Evolutionary conservation across 2,888 invertebrate species (phyloP).

Genomic region (Neuroscelio doddi): DNA sequence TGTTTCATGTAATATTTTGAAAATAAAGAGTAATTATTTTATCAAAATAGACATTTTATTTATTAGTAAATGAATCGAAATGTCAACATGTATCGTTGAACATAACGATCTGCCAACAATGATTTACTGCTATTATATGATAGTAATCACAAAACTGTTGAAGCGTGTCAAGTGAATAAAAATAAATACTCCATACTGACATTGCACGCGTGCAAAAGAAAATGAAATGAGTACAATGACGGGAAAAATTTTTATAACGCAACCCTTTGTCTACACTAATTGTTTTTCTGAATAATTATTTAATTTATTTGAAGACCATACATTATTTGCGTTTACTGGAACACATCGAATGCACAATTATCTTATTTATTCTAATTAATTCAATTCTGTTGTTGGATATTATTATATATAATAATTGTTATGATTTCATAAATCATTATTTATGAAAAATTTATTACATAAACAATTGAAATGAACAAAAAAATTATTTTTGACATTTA

Average conservation of each 20-base stretch:
- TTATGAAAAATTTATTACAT: no score
- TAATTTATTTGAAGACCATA: slow-evolving; percentile 22
- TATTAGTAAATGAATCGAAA: slow-evolving; percentile 24
- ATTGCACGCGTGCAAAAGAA: slow-evolving; percentile 7
- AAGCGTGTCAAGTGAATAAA: slow-evolving; percentile 47
- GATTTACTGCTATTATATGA: slow-evolving; percentile 57
- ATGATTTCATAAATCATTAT: no score
- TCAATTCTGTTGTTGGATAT: no score
- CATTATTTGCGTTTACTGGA: slow-evolving; percentile 16
- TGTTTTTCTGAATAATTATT: slow-evolving; percentile 25
- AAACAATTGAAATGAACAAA: no score
- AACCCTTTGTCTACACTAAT: no score
- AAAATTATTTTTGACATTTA: no score
- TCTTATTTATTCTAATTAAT: no score
- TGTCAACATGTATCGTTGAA: slow-evolving; percentile 44
- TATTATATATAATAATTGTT: no score
- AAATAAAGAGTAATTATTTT: no score
- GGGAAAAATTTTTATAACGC: not conserved
- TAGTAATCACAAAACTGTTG: slow-evolving; percentile 53
- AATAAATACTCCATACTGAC: slow-evolving; percentile 32
- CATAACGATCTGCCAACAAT: slow-evolving; percentile 49
- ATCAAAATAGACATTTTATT: slow-evolving; percentile 11
- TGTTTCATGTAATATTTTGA: no score
- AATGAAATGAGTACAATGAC: not conserved
- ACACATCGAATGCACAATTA: not conserved